Evolutionary conservation across 37 sponge, comb jelly and placozoan genomes (phyloP).

Genomic region (Oopsacas minuta): DNA sequence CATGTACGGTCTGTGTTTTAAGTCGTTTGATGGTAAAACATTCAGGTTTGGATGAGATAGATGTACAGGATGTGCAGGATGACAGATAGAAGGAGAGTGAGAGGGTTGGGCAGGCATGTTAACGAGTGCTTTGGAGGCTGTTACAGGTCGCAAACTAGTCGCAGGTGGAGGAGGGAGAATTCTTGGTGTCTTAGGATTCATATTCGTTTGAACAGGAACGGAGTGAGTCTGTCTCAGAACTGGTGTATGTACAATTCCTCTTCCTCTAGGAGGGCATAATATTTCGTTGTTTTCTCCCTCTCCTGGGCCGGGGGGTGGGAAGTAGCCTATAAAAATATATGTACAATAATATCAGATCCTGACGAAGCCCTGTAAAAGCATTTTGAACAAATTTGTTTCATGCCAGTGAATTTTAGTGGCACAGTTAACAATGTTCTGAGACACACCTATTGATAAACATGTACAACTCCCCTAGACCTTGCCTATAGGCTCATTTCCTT

Average conservation of each 20-base stretch:
- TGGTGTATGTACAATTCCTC: neutral
- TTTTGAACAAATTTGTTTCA: too few species aligned
- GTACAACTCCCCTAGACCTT: too few species aligned
- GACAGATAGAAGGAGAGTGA: neutral
- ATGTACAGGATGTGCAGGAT: neutral
- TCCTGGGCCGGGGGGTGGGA: neutral
- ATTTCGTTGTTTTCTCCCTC: neutral
- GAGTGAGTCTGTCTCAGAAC: conserved; percentile 8
- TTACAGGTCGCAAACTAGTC: neutral
- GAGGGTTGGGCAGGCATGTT: neutral
- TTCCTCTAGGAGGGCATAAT: neutral
- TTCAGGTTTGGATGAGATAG: neutral
- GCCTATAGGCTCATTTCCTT: too few species aligned
- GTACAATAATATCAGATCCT: too few species aligned
- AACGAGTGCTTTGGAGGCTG: neutral
- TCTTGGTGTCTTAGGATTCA: neutral
- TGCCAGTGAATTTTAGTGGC: too few species aligned
- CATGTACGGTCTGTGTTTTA: neutral
- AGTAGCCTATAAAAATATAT: neutral
- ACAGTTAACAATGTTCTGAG: too few species aligned
- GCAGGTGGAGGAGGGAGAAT: neutral
- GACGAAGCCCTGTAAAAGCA: too few species aligned
- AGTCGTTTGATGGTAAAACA: neutral
- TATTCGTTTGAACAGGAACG: neutral
- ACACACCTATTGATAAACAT: too few species aligned